phyloP scores from a whole-genome alignment of 2,888 invertebrate genomes.

The Hermaeophaga mercurialis region DNA sequence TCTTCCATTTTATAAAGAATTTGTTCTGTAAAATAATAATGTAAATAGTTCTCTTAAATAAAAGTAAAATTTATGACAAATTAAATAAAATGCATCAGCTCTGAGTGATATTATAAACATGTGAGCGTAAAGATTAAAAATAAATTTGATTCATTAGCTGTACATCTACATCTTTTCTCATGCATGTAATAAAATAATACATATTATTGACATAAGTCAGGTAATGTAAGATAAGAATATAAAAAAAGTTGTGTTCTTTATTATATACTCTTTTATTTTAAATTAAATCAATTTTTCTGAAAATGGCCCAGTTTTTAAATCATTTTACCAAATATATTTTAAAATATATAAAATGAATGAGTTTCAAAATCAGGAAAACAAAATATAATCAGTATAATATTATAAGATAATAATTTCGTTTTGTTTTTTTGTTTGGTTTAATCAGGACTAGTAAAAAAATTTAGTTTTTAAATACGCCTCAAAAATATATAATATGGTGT shows the following conservation, averaged over 20 bases:
- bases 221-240: conserved; percentile 7
- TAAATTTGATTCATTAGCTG: conserved; percentile 5
- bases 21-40: conserved; percentile 1
- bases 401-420: too few relatives aligned
- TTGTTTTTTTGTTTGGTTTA: too few relatives aligned
- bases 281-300: conserved; percentile 15
- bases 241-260: conserved; percentile 7
- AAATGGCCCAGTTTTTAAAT: too few relatives aligned
- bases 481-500: too few relatives aligned
- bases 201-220: background rate
- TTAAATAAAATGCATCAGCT: conserved; percentile 1
- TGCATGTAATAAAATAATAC: conserved; percentile 7
- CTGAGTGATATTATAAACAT: conserved; percentile 1
- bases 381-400: too few relatives aligned
- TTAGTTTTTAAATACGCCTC: too few relatives aligned
- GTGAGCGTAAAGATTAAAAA: background rate
- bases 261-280: conserved; percentile 1
- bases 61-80: background rate
- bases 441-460: too few relatives aligned
- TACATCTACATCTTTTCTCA: conserved; percentile 14
- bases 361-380: too few relatives aligned
- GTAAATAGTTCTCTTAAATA: conserved; percentile 16
- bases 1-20: background rate
- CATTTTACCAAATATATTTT: too few relatives aligned
- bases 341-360: too few relatives aligned